Evolutionary conservation across 2,888 invertebrate species (phyloP), one percentile per base, ranked within the genome.

Genomic region (Lamellibrachia columna): DNA sequence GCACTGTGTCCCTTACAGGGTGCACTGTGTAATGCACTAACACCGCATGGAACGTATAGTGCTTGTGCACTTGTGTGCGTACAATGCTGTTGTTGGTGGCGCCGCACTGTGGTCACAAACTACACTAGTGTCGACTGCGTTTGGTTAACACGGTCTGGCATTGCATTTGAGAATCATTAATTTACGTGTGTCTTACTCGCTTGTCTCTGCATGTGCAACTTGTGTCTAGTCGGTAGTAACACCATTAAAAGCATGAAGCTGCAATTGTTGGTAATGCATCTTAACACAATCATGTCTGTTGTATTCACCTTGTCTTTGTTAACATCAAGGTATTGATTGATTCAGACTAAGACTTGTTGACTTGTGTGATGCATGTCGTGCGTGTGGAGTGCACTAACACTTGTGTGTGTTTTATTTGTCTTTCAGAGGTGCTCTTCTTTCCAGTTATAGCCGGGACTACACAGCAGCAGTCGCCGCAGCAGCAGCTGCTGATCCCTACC

Each of bases 401-500:
- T n/a, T 22, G 75, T 6, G 75, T 75, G 75, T 75, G 22, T 75
- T 92, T 58, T 58, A 52, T 28, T 91, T 40, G 91, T 53, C 28
- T 92, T 91, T 28, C 91, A 92, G 92, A n/a, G 92, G 92, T 92
- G 93, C 93, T 92, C 92, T 93, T 75, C 90, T 93, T 92, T 93
- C 93, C 91, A 94, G 93, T 90, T 98, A 98, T 96, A 98, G 98
- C 95, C 98, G 98, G 96, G 98, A 98, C 93, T 95, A 95, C 96
- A 98, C 98, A 92, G 75, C 93, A 9, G 91, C 92, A 2, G 53
- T 91, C 53, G 92, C 93, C 11, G 94, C 95, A 95, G 99, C 95
- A 95, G 99, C 91, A 91, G 92, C 94, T 40, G 94, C 95, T 95
- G 99, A 99, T 97, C 98, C 99, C 93, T 99, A 99, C 97, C 97